These are phyloP conservation scores for Apodemia duryi DNA, from an alignment of 2,888 invertebrate genomes.

Conservation along the genomic window DNA sequence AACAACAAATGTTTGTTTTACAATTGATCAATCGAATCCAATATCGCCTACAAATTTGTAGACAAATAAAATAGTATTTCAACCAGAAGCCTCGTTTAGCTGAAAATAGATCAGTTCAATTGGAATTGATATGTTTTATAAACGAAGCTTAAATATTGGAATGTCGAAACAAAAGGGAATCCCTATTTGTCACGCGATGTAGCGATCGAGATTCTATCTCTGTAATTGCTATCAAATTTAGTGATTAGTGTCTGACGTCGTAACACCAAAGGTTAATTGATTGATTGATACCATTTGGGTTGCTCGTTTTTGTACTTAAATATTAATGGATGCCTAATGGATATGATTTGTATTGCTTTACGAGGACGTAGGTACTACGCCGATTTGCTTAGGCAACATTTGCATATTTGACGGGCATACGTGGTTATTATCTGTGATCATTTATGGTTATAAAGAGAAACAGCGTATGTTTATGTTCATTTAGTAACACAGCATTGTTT, in stretches of 20 bases:
- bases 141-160: conserved; percentile 5
- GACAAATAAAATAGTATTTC: conserved; percentile 1
- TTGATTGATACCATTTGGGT: background rate
- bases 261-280: conserved; percentile 6
- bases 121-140: conserved; percentile 7
- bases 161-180: conserved; percentile 6
- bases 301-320: background rate
- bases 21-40: background rate
- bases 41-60: background rate
- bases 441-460: too few species aligned
- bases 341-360: too few species aligned
- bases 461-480: too few species aligned
- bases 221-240: conserved; percentile 4
- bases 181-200: conserved; percentile 5
- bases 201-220: conserved; percentile 7
- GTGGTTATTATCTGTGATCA: too few species aligned
- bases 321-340: background rate
- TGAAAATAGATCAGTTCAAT: conserved; percentile 6
- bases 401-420: too few species aligned
- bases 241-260: background rate
- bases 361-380: too few species aligned
- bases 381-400: too few species aligned
- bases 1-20: background rate
- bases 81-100: background rate
- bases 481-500: too few species aligned